These are phyloP conservation scores for Arizona elegans DNA, from an alignment of 2,113 vertebrate genomes.

Conservation along the genomic window DNA sequence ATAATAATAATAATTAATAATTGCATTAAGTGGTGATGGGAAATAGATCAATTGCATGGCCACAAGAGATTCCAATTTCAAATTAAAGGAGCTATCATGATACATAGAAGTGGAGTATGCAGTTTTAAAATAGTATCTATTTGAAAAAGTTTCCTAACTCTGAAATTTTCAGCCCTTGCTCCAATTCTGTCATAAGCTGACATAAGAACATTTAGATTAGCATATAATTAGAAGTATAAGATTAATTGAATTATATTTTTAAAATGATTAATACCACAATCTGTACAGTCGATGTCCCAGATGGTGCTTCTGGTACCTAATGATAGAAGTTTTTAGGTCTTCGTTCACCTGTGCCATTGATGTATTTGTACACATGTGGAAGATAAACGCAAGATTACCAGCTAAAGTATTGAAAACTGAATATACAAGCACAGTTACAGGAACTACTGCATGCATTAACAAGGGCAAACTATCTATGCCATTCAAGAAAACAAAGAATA, in stretches of 20 bases:
- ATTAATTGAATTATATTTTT: constrained; percentile 13
- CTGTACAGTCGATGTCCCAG: not conserved
- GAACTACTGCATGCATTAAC: not conserved
- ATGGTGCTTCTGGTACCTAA: not conserved
- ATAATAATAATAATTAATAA: not conserved
- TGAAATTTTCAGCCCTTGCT: not conserved
- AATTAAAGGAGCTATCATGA: not conserved
- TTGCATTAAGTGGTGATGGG: too few relatives aligned
- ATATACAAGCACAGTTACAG: not conserved
- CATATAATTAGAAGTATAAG: constrained; percentile 5
- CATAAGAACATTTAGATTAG: not conserved
- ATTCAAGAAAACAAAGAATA: not conserved
- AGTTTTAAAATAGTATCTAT: not conserved
- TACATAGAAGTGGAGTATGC: not conserved
- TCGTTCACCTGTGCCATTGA: not conserved
- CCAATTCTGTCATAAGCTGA: constrained; percentile 1
- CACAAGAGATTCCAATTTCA: not conserved
- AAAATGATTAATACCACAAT: constrained; percentile 5
- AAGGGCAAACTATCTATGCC: not conserved
- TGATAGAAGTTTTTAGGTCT: not conserved
- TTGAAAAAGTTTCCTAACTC: not conserved
- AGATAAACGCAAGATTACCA: not conserved
- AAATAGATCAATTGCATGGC: not conserved
- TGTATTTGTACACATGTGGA: not conserved
- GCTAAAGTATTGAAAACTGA: not conserved